phyloP scores from a whole-genome alignment of 2,113 vertebrate species.

The Cottus gobio region DNA sequence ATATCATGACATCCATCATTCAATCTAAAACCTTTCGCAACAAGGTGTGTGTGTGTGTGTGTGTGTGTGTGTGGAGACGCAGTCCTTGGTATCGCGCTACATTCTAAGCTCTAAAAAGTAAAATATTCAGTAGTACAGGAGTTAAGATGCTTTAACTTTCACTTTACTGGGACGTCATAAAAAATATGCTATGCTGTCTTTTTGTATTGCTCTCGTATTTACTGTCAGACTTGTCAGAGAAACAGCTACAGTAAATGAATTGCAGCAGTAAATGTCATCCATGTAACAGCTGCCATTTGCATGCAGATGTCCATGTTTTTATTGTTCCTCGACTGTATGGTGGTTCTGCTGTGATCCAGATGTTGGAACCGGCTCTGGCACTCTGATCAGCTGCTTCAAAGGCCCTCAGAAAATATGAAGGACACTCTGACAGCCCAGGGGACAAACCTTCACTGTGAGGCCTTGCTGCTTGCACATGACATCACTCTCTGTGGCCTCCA shows the following conservation, averaged over 20 bases:
- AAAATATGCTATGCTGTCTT: not conserved
- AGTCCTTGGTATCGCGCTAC: no score
- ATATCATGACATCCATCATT: not conserved
- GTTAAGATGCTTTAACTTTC: not conserved
- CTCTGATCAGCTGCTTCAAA: constrained; percentile 66
- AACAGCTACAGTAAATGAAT: constrained; percentile 55
- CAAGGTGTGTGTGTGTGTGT: not conserved
- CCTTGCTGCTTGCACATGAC: constrained; percentile 62
- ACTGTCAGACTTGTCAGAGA: constrained; percentile 37
- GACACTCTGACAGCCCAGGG: constrained; percentile 52
- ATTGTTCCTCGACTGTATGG: constrained; percentile 26
- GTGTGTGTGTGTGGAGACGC: no score
- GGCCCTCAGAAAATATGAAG: constrained; percentile 52
- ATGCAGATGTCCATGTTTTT: constrained; percentile 60
- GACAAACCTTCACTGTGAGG: constrained; percentile 57
- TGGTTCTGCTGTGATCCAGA: constrained; percentile 64
- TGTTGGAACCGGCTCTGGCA: constrained; percentile 57
- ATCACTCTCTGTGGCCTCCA: constrained; percentile 58
- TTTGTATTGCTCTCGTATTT: constrained; percentile 18
- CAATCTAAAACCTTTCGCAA: not conserved
- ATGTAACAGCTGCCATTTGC: constrained; percentile 62
- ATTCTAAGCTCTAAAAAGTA: no score
- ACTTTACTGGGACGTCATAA: not conserved
- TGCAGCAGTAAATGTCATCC: constrained; percentile 60
- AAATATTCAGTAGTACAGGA: not conserved